These are phyloP conservation scores for Chalcosyrphus nemorum DNA, from an alignment of 2,888 invertebrate species.

Conservation along the genomic window DNA sequence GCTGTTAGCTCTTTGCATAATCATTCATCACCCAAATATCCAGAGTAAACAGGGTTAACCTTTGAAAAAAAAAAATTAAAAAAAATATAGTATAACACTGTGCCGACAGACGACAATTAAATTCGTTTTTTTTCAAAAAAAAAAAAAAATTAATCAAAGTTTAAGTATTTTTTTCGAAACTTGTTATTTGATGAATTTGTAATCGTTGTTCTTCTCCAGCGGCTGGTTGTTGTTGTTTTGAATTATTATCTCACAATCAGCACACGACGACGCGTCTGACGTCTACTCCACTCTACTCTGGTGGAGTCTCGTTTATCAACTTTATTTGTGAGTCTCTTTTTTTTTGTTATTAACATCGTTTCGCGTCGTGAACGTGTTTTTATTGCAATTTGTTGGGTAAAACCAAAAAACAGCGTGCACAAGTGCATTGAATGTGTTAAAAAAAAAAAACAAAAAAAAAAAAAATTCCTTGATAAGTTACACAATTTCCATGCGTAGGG, in stretches of 20 bases:
- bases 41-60: constrained; percentile 34
- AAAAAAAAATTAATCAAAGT: background rate
- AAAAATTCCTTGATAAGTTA: constrained; percentile 28
- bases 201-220: constrained; percentile 26
- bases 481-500: constrained; percentile 48
- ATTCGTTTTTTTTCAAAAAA: background rate
- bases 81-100: constrained; percentile 8
- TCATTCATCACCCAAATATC: constrained; percentile 21
- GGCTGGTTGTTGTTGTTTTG: constrained; percentile 20
- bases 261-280: constrained; percentile 51
- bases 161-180: background rate
- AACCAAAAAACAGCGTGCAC: constrained; percentile 27
- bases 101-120: background rate
- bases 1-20: constrained; percentile 60
- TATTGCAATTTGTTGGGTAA: constrained; percentile 4
- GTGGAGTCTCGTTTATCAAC: constrained; percentile 55
- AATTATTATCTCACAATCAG: constrained; percentile 43
- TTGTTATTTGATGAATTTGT: constrained; percentile 30
- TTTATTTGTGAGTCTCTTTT: constrained; percentile 28
- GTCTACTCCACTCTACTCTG: constrained; percentile 5
- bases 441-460: too few relatives aligned
- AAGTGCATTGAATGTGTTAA: background rate
- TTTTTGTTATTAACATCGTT: constrained; percentile 21
- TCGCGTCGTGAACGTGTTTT: constrained; percentile 41
- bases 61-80: background rate